A percentile compares a stretch with the other conserved stretches of the same genome.
phyloP scores from a whole-genome alignment of 2,113 vertebrate species.

The Epinephelus cyanopodus region DNA sequence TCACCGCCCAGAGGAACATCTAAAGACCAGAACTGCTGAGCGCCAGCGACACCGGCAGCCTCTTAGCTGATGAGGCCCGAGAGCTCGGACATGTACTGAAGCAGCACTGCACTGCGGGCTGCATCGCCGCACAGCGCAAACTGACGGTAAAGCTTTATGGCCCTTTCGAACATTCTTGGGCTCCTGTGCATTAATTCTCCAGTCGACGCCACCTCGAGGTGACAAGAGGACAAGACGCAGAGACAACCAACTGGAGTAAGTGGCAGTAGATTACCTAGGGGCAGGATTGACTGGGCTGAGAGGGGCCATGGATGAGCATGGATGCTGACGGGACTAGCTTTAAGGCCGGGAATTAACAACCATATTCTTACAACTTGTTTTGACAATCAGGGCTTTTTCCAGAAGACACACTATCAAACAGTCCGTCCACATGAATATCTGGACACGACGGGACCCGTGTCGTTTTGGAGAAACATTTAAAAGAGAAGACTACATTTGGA shows the following conservation, averaged over 20 bases:
- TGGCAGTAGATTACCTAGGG: conserved; percentile 11
- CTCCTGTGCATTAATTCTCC: conserved; percentile 56
- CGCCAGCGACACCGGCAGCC: neutral
- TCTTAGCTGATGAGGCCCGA: neutral
- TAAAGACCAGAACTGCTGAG: conserved; percentile 34
- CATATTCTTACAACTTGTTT: conserved; percentile 68
- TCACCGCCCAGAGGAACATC: conserved; percentile 91
- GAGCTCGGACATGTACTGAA: conserved; percentile 9
- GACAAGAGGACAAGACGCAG: neutral
- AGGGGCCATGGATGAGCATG: neutral
- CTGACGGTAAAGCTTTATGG: conserved; percentile 59
- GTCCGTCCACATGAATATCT: conserved; percentile 24
- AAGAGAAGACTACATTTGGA: neutral
- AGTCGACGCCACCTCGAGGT: conserved; percentile 34
- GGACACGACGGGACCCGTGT: conserved; percentile 12
- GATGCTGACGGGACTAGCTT: conserved; percentile 68
- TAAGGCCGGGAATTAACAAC: conserved; percentile 65
- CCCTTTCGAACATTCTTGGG: conserved; percentile 38
- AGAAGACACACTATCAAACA: conserved; percentile 32
- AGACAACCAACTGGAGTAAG: neutral
- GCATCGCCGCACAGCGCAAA: conserved; percentile 68
- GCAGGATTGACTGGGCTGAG: conserved; percentile 11
- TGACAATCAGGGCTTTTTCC: conserved; percentile 84
- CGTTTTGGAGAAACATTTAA: neutral
- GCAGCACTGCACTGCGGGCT: neutral